phyloP scores from a whole-genome alignment of 2,888 invertebrate species.

The Limnephilus marmoratus region DNA sequence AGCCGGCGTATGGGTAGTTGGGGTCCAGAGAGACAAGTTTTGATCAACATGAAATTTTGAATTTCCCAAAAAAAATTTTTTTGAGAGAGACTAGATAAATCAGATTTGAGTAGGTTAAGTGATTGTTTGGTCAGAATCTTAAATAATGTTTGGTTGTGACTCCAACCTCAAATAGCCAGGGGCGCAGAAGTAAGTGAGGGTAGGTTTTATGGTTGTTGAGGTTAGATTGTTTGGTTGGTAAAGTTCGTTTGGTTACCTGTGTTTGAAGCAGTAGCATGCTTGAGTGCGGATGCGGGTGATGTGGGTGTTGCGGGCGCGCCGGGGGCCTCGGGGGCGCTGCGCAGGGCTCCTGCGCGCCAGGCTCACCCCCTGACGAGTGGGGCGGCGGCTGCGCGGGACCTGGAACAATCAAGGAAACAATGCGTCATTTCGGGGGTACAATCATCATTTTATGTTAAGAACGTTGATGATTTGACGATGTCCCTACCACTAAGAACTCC shows the following conservation, averaged over 20 bases:
- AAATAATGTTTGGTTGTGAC: no score
- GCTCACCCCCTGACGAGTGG: conserved; percentile 62
- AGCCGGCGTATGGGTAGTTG: no score
- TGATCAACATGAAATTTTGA: no score
- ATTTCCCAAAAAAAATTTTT: no score
- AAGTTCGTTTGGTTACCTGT: conserved; percentile 81
- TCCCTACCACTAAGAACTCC: not conserved
- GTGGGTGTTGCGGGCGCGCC: conserved; percentile 69
- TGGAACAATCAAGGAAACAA: conserved; percentile 55
- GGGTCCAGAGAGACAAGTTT: no score
- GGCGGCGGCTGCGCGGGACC: conserved; percentile 66
- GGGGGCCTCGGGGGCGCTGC: conserved; percentile 58
- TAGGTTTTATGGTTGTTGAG: not conserved
- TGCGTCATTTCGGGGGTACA: not conserved
- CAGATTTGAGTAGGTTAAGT: not conserved
- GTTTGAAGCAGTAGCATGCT: conserved; percentile 97
- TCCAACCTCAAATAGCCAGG: no score
- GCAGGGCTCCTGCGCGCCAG: conserved; percentile 63
- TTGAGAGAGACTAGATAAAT: not conserved
- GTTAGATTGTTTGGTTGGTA: conserved; percentile 69
- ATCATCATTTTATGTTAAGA: not conserved
- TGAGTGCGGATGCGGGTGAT: conserved; percentile 74
- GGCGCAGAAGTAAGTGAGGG: not conserved
- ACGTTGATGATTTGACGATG: not conserved
- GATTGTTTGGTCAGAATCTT: not conserved